Base-by-base conservation (phyloP, 2,113 vertebrate species). In the Macrotus californicus region DNA sequence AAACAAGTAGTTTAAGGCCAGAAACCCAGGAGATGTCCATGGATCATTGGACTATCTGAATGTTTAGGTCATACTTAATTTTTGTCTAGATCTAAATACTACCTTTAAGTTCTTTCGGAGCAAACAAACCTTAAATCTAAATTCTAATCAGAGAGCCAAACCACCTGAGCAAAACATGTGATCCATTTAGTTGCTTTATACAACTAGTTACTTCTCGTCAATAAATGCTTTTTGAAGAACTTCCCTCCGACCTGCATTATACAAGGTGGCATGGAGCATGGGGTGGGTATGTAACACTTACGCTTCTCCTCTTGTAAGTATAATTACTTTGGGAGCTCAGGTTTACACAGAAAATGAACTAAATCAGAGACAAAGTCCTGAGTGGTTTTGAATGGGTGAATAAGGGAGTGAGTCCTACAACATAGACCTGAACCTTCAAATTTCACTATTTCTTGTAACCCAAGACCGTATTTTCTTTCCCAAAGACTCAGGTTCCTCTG, bases 291-390 rank as follows among this genome's bases (percentile, higher is more conserved):
- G 22, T 34, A 81, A 13, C 16, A 50, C 14, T 61, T 61, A n/a
- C 19, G 39, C 31, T 75, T 46, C 61, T 29, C 43, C 7, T 67
- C 48, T 29, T 79, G 36, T 76, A 67, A 73, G 79, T 79, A 18
- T 69, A 75, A 61, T 56, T 79, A 67, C 29, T 61, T 69, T 90
- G 36, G 34, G 76, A 87, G 34, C 34, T 83, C 80, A 69, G 82
- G n/a, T 96, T 41, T 83, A 43, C 73, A 67, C 39, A 97, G 19
- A 70, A 83, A 92, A 14, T 46, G 48, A 86, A 82, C 43, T 69
- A 36, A 59, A 29, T 26, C 24, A 66, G 41, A 91, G 15, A 22
- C 18, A 67, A 59, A 48, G 5, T 75, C 34, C n/a, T 93, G n/a
- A 89, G 52, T 39, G 18, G 50, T 87, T 72, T 79, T 75, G 26